Percentiles rank a stretch among this genome's conserved stretches.
These are phyloP conservation scores for Diaphora mendica DNA, from an alignment of 2,888 invertebrate species.

Conservation along the genomic window DNA sequence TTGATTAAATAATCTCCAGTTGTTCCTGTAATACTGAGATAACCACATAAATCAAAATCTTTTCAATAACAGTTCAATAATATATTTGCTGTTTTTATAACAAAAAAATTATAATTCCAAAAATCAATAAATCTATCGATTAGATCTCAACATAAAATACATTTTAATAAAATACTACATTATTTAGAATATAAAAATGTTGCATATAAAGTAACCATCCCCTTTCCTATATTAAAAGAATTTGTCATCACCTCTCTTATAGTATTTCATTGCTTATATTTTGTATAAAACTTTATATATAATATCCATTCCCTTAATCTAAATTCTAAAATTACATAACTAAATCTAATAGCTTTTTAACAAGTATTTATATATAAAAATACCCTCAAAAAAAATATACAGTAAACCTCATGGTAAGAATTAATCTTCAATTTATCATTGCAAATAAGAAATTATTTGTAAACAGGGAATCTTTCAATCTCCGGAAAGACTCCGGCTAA, in stretches of 20 bases:
- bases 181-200: background rate
- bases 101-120: background rate
- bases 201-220: background rate
- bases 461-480: background rate
- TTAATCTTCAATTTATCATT: background rate
- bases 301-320: background rate
- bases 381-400: background rate
- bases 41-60: background rate
- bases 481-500: too few species aligned
- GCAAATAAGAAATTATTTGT: background rate
- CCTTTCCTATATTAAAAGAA: background rate
- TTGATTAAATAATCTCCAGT: conserved; percentile 55
- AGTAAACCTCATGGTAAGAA: background rate
- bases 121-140: background rate
- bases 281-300: too few species aligned
- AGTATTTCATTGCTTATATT: background rate
- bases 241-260: background rate
- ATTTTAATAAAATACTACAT: background rate
- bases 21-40: conserved; percentile 41
- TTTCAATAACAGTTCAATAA: background rate
- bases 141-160: background rate
- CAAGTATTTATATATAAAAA: background rate
- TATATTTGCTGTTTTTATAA: background rate
- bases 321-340: background rate
- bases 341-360: background rate